Evolutionary conservation across 2,113 vertebrate species (phyloP), one percentile per base, ranked within the genome.

Genomic region (Crotalus tigris): DNA sequence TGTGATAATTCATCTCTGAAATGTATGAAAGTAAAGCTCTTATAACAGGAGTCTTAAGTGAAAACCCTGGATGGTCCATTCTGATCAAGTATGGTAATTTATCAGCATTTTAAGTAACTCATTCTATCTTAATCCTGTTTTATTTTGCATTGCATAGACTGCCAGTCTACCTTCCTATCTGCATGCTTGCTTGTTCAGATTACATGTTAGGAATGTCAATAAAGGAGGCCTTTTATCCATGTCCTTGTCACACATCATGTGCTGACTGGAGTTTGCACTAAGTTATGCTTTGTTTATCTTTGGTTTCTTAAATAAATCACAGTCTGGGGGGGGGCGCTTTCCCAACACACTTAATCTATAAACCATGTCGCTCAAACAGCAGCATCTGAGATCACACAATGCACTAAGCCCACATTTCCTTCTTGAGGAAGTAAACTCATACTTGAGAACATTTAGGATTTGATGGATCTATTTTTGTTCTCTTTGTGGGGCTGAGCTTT

Each of bases 1-100:
- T 92, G 92, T 49, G 69, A 92, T 89, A 85, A 92, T 93, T 93
- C 81, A 90, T 93, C 88, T 90, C 85, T 58, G 75, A 87, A 93
- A 93, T 93, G 75, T 53, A 87, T 90, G 88, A 44, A 64, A 90
- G 57, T 64, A n/a, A 64, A 93, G n/a, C 88, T 85, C 88, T 57
- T 46, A 54, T 46, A 54, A 90, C 61, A 23, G 1, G 26, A 29
- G 46, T 64, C 75, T 87, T 93, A 86, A 90, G 89, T 64, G 86
- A 86, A 59, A 89, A 49, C 29, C 26, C 24, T 90, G 44, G 51
- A 86, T 93, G 55, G 90, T 57, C 75, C 69, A 29, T 61, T 90
- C 85, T 59, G 88, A 90, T 61, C 44, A 85, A 51, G 88, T 24
- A 61, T 44, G 33, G 17, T 21, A 81, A 49, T n/a, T 85, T 39